Conservation (phyloP, 1,140 invertebrate species). For the Drosophila seguyi region DNA sequence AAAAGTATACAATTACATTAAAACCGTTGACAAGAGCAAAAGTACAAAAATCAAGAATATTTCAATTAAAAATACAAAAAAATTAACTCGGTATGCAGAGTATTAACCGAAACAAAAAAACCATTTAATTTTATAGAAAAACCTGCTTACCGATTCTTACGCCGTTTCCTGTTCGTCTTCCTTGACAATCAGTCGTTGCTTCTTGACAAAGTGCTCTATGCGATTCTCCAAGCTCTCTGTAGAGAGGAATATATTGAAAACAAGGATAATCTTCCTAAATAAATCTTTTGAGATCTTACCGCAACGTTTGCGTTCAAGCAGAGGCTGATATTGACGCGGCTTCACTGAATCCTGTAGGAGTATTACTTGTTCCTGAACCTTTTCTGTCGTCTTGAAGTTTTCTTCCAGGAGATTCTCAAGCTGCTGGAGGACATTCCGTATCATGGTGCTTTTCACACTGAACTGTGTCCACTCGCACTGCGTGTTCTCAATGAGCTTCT, state of each 20-base stretch:
- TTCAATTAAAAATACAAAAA: too few species aligned
- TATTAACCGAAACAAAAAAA: too few species aligned
- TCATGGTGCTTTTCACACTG: conserved; percentile 92
- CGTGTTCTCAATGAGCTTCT: conserved; percentile 88
- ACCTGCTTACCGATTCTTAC: neutral
- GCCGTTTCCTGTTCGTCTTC: conserved; percentile 9
- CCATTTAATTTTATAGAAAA: neutral
- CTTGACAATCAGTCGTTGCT: conserved; percentile 80
- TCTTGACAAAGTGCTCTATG: conserved; percentile 90
- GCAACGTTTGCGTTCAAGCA: conserved; percentile 91
- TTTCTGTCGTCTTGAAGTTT: conserved; percentile 52
- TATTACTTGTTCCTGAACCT: conserved; percentile 86
- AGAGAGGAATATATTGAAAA: neutral
- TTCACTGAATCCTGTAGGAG: conserved; percentile 90
- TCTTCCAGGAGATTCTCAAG: conserved; percentile 85
- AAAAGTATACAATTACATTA: too few species aligned
- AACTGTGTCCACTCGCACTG: conserved; percentile 91
- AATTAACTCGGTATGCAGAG: too few species aligned
- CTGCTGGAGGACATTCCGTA: conserved; percentile 88
- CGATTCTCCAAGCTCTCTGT: conserved; percentile 91
- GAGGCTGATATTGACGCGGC: conserved; percentile 89
- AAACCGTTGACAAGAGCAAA: too few species aligned
- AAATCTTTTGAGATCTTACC: conserved; percentile 85
- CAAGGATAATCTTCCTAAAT: neutral
- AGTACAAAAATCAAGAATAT: too few species aligned